Evolutionary conservation across 2,797 vertebrate species (phyloP).

Genomic region (Typhlichthys eigenmanni): DNA sequence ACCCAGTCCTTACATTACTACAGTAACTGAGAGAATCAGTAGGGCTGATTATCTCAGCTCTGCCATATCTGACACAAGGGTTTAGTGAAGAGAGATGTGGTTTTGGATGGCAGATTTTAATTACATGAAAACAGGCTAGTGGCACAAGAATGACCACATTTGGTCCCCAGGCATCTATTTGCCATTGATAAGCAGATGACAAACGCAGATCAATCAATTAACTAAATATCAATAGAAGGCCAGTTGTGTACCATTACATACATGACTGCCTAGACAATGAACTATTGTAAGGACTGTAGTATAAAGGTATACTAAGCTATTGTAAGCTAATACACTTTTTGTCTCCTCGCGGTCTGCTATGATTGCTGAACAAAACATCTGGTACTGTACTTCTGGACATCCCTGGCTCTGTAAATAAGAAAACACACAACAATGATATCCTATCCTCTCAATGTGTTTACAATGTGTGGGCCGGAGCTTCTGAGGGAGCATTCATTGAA

Average conservation of each 20-base stretch:
- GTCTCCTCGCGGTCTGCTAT: too few species aligned
- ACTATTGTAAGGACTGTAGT: too few species aligned
- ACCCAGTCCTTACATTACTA: conserved; percentile 34
- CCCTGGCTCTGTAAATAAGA: too few species aligned
- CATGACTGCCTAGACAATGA: conserved; percentile 47
- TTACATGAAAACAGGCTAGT: conserved; percentile 79
- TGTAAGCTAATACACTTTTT: too few species aligned
- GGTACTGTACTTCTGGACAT: too few species aligned
- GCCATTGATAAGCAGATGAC: conserved; percentile 75
- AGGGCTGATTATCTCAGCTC: conserved; percentile 76
- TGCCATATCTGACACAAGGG: conserved; percentile 77
- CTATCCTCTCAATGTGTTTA: too few species aligned
- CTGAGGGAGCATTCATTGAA: too few species aligned
- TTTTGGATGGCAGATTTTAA: conserved; percentile 85
- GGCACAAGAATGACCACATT: conserved; percentile 78
- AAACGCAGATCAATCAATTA: conserved; percentile 69
- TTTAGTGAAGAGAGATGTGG: conserved; percentile 75
- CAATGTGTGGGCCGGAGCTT: too few species aligned
- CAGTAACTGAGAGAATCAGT: conserved; percentile 53
- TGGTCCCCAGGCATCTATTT: conserved; percentile 77
- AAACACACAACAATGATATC: too few species aligned
- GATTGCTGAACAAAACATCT: too few species aligned
- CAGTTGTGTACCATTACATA: conserved; percentile 61
- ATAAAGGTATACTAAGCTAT: too few species aligned
- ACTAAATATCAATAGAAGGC: conserved; percentile 73